Base-by-base conservation (phyloP, 2,797 vertebrate species). In the Allobates femoralis region DNA sequence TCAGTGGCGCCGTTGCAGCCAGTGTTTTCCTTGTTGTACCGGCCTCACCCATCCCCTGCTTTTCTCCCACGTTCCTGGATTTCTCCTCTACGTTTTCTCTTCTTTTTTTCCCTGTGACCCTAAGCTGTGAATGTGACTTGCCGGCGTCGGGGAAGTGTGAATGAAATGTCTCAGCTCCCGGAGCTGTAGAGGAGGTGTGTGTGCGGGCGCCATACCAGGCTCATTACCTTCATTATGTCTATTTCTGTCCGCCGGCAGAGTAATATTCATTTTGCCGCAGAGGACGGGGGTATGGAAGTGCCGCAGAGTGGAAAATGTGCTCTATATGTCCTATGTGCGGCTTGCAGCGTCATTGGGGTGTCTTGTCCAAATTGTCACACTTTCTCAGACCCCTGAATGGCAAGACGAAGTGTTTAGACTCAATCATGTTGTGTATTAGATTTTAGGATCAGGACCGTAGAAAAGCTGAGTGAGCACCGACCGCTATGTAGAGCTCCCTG, bases 51-150 rank as follows among this genome's bases (percentile, higher is more conserved):
- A 0, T 76, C 34, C 19, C 10, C 0, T n/a, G 1, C 0, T 18
- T 41, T 18, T 58, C 53, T 56, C 51, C 7, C 75, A 32, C 7
- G 51, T 67, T 67, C 60, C 62, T 69, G 60, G 64, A 30, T 32
- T 14, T 14, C 56, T 83, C 55, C 3, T 10, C n/a, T 23, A 26
- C 34, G 7, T 55, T 26, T 46, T 21, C 16, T 30, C 53, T 15
- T n/a, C 3, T n/a, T 64, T 73, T 75, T 64, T 30, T 50, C 8
- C 81, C 37, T 19, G 19, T 55, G 67, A 80, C 75, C 66, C 58
- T 15, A 66, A 87, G 75, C 74, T 84, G 86, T 80, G 74, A 87
- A 84, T 83, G 41, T 83, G 80, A 81, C 78, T 62, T 26, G 41
- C 73, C 67, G 21, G 28, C 34, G 71, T 23, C 50, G 66, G 46